Conservation (phyloP, 2,113 vertebrate species). For the Gobiocypris rarus region DNA sequence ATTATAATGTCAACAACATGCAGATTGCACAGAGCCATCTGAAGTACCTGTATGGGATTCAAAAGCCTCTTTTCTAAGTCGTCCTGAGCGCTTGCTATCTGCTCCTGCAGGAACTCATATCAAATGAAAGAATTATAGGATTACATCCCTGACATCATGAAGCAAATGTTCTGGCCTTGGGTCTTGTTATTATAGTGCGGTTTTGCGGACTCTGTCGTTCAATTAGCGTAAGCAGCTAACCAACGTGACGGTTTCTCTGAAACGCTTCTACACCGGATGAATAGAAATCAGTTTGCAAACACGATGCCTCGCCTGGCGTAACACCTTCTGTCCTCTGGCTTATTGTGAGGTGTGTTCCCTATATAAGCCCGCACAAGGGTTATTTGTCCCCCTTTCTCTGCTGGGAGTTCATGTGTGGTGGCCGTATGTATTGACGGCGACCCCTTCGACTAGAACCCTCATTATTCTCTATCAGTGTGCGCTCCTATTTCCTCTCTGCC, state of each 20-base stretch:
- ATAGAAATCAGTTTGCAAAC: slow-evolving; percentile 40
- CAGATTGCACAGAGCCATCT: neutral
- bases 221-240: slow-evolving; percentile 28
- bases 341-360: slow-evolving; percentile 4
- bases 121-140: slow-evolving; percentile 49
- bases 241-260: neutral
- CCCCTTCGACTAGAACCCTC: slow-evolving; percentile 61
- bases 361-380: neutral
- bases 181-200: slow-evolving; percentile 10
- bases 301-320: neutral
- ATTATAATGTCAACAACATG: neutral
- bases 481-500: neutral
- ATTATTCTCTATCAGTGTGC: slow-evolving; percentile 7
- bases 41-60: neutral
- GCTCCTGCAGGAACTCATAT: neutral
- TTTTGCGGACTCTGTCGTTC: neutral
- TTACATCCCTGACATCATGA: slow-evolving; percentile 15
- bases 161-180: slow-evolving; percentile 51
- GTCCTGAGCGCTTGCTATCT: neutral
- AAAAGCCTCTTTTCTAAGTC: neutral
- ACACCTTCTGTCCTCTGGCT: neutral
- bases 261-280: neutral
- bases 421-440: neutral
- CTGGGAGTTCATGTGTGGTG: slow-evolving; percentile 2
- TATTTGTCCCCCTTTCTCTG: slow-evolving; percentile 24